Percentiles rank a stretch among this genome's conserved stretches.
These are phyloP conservation scores for Adela reaumurella DNA, from an alignment of 2,888 invertebrate species.

Conservation along the genomic window DNA sequence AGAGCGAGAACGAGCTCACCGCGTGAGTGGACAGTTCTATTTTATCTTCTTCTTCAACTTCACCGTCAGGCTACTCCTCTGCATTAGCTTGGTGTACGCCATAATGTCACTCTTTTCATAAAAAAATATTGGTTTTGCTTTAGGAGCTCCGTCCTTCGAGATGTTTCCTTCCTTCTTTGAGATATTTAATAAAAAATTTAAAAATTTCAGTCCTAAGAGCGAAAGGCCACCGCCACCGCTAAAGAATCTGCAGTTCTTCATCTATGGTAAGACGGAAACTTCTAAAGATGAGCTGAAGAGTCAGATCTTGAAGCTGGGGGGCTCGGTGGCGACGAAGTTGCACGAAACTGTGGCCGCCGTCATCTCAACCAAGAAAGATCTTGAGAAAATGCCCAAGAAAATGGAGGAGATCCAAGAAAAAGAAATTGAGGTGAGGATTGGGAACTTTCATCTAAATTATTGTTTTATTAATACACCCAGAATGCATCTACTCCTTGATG, in stretches of 20 bases:
- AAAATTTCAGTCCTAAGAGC: constrained; percentile 59
- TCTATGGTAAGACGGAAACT: constrained; percentile 55
- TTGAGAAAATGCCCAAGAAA: constrained; percentile 62
- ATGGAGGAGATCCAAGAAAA: constrained; percentile 63
- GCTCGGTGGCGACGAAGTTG: constrained; percentile 64
- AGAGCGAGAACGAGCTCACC: constrained; percentile 46
- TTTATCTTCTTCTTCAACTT: background rate
- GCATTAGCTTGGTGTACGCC: no score
- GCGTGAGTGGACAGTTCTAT: constrained; percentile 10
- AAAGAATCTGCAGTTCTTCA: constrained; percentile 73
- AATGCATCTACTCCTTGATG: no score
- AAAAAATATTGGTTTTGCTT: background rate
- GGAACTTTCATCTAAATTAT: no score
- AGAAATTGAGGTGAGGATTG: constrained; percentile 60
- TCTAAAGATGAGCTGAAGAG: constrained; percentile 63
- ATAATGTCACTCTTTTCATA: background rate
- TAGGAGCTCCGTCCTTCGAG: no score
- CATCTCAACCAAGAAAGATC: constrained; percentile 65
- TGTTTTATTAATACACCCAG: no score
- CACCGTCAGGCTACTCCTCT: no score
- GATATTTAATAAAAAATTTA: no score
- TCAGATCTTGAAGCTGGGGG: constrained; percentile 72
- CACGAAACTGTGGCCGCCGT: constrained; percentile 67
- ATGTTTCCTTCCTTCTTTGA: no score
- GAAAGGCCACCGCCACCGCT: constrained; percentile 65